Conservation (phyloP, 2,113 vertebrate species). For the Progne subis region DNA sequence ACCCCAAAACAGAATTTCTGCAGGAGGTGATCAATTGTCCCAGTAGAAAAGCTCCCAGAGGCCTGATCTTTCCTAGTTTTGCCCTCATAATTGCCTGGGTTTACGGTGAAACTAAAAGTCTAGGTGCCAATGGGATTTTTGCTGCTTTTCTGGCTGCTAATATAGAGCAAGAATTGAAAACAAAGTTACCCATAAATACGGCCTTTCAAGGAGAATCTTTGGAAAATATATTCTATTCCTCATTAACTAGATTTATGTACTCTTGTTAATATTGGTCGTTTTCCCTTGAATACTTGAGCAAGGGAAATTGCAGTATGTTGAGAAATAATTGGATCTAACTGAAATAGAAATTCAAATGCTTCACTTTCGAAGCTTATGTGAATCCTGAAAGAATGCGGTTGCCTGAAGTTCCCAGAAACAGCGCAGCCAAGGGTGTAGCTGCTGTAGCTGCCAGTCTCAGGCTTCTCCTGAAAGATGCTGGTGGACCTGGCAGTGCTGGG, state of each 20-base stretch:
- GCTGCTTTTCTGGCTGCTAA: background rate
- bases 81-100: background rate
- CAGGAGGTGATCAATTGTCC: background rate
- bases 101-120: background rate
- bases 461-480: background rate
- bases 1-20: background rate
- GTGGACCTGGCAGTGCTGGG: background rate
- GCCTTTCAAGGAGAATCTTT: background rate
- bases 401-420: background rate
- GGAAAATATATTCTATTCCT: conserved; percentile 9
- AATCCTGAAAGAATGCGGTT: background rate
- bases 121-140: background rate
- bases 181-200: background rate
- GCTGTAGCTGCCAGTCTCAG: background rate
- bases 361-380: background rate
- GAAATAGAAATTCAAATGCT: background rate
- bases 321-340: conserved; percentile 10
- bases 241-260: conserved; percentile 26
- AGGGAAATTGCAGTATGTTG: background rate
- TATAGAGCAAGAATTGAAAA: background rate
- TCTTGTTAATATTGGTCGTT: background rate
- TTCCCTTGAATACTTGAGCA: conserved; percentile 9
- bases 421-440: background rate
- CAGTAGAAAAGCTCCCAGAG: background rate
- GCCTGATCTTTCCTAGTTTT: background rate